Percentiles rank a stretch among this genome's conserved stretches.
phyloP scores from a whole-genome alignment of 2,797 vertebrate genomes.

The Cyclura pinguis region DNA sequence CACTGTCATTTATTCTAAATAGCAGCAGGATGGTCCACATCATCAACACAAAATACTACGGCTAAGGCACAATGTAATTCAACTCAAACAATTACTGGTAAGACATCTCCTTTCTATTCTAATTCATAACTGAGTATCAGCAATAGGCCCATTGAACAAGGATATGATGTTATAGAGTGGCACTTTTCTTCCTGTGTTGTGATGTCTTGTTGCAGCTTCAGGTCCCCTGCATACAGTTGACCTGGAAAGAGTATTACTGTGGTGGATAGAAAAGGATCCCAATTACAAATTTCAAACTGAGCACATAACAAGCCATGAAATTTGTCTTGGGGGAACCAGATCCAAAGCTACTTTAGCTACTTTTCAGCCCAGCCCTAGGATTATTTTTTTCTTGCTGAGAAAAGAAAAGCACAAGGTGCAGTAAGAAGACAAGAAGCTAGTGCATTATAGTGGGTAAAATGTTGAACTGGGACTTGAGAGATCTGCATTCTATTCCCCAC shows the following conservation, averaged over 20 bases:
- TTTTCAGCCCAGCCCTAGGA: neutral
- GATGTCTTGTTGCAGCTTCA: neutral
- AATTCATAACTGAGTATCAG: constrained; percentile 51
- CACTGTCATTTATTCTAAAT: constrained; percentile 69
- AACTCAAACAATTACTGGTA: constrained; percentile 20
- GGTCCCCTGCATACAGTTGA: constrained; percentile 23
- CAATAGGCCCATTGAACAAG: neutral
- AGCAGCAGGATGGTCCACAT: constrained; percentile 50
- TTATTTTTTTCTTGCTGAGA: neutral
- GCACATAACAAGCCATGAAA: neutral
- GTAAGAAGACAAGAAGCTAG: neutral
- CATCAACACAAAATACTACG: constrained; percentile 13
- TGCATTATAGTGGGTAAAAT: neutral
- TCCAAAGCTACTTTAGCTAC: neutral
- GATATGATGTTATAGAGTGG: neutral
- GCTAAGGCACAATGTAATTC: neutral
- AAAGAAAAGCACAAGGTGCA: neutral
- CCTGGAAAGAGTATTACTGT: constrained; percentile 39
- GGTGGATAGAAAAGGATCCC: constrained; percentile 12
- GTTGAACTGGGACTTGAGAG: neutral
- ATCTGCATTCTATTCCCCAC: neutral
- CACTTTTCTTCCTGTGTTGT: neutral
- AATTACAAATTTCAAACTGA: neutral
- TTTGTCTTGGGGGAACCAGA: neutral
- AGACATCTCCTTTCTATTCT: constrained; percentile 36